Evolutionary conservation across 2,797 vertebrate genomes (phyloP).

Genomic region (Coregonus sp.): DNA sequence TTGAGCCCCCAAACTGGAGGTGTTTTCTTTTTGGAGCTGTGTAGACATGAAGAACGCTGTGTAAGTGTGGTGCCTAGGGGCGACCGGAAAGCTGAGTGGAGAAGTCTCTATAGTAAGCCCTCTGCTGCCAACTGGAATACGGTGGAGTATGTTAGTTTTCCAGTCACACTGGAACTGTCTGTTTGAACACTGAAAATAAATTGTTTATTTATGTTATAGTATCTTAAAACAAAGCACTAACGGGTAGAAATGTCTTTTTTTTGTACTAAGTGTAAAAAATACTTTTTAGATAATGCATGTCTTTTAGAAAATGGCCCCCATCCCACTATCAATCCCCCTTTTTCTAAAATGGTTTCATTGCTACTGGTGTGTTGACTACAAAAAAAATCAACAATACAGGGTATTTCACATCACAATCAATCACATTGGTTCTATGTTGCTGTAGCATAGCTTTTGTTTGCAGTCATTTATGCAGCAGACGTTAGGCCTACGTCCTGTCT

Average conservation of each 20-base stretch:
- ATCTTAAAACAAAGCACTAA: slow-evolving; percentile 86
- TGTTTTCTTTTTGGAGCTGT: slow-evolving; percentile 60
- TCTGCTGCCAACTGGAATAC: slow-evolving; percentile 82
- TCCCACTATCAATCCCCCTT: slow-evolving; percentile 47
- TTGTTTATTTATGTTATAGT: slow-evolving; percentile 88
- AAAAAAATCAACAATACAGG: slow-evolving; percentile 59
- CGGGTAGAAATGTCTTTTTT: slow-evolving; percentile 88
- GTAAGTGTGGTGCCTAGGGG: slow-evolving; percentile 63
- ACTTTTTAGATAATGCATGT: slow-evolving; percentile 77
- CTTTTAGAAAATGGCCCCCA: slow-evolving; percentile 62
- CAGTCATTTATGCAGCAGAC: slow-evolving; percentile 28
- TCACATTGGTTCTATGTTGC: slow-evolving; percentile 65
- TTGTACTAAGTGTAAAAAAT: slow-evolving; percentile 85
- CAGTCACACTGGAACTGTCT: slow-evolving; percentile 92
- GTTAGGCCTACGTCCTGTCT: slow-evolving; percentile 37
- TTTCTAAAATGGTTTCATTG: slow-evolving; percentile 67
- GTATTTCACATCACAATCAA: slow-evolving; percentile 58
- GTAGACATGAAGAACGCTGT: slow-evolving; percentile 71
- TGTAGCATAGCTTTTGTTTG: slow-evolving; percentile 51
- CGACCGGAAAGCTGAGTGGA: slow-evolving; percentile 49
- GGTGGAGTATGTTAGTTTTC: slow-evolving; percentile 85
- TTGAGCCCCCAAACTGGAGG: slow-evolving; percentile 41
- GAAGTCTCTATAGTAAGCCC: slow-evolving; percentile 65
- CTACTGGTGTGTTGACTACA: slow-evolving; percentile 79
- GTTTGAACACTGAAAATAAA: slow-evolving; percentile 82